A percentile compares a stretch with the other conserved stretches of the same genome.
These are phyloP conservation scores for Magallana ariakensis DNA, from an alignment of 1,140 invertebrate genomes.

Conservation along the genomic window DNA sequence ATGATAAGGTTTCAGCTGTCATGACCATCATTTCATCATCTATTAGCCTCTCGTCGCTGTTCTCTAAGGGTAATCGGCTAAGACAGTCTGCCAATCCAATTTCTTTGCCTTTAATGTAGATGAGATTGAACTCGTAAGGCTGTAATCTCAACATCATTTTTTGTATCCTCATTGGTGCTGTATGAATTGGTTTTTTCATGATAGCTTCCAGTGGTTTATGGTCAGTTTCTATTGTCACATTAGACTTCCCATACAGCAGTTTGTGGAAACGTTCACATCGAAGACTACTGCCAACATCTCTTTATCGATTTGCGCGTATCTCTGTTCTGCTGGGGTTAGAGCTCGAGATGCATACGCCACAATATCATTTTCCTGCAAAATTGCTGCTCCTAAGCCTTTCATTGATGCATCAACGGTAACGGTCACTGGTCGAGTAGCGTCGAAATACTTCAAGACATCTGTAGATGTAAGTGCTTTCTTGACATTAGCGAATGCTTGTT, in stretches of 20 bases:
- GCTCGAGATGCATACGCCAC: constrained; percentile 79
- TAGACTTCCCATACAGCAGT: too few relatives aligned
- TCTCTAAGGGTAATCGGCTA: constrained; percentile 45
- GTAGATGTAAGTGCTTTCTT: constrained; percentile 43
- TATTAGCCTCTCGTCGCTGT: background rate
- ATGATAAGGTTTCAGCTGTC: constrained; percentile 25
- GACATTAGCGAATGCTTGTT: constrained; percentile 46
- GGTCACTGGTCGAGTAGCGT: constrained; percentile 45
- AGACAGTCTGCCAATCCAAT: constrained; percentile 61
- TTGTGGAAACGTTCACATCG: constrained; percentile 81
- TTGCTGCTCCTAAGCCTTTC: constrained; percentile 77
- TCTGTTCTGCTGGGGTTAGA: constrained; percentile 73
- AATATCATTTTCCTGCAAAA: constrained; percentile 77
- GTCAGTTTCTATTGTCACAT: constrained; percentile 67
- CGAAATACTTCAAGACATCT: constrained; percentile 53
- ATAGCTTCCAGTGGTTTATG: constrained; percentile 75
- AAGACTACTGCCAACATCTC: constrained; percentile 82
- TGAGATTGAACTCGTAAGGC: constrained; percentile 61
- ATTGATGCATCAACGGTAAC: constrained; percentile 75
- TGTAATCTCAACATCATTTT: constrained; percentile 66
- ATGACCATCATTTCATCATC: constrained; percentile 45
- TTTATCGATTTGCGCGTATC: constrained; percentile 79
- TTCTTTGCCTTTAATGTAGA: constrained; percentile 62
- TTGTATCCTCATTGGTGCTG: constrained; percentile 62
- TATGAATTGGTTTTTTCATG: constrained; percentile 60